Conservation (phyloP, 64 coral and sea anemone species). For the Hydrozoanthus tunicans region DNA sequence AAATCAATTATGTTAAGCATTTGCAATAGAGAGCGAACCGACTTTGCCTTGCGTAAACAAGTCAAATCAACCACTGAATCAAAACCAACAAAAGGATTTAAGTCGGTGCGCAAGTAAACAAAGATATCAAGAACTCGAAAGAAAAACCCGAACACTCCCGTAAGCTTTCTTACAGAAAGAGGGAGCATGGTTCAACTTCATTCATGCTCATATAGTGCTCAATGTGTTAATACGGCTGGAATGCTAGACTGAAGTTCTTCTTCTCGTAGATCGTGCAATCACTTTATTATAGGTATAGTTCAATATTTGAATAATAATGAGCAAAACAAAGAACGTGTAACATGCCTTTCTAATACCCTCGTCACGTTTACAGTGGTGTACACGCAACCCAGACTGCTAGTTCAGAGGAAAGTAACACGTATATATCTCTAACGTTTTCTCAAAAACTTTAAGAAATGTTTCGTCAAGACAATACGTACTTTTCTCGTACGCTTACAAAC, state of each 20-base stretch:
- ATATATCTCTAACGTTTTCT: no score
- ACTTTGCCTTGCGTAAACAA: neutral
- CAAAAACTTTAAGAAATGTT: no score
- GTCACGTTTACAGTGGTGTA: neutral
- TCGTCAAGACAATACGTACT: no score
- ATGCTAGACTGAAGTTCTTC: neutral
- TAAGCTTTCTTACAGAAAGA: neutral
- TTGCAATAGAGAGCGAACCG: neutral
- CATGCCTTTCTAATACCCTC: neutral
- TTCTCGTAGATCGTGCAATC: neutral
- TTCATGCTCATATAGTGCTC: neutral
- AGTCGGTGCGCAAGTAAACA: neutral
- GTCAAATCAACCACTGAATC: no score
- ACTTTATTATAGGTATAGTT: neutral
- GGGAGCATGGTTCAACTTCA: neutral
- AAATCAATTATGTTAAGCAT: constrained; percentile 15
- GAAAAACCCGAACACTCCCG: neutral
- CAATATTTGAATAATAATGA: constrained; percentile 8
- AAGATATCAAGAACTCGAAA: neutral
- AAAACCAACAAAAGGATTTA: neutral
- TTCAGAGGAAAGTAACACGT: no score
- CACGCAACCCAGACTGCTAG: neutral
- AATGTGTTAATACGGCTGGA: neutral
- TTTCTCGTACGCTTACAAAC: no score
- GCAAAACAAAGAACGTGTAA: neutral